These are phyloP conservation scores for Galeopsomyia nigrocyanea DNA, from an alignment of 2,888 invertebrate genomes.

Conservation along the genomic window DNA sequence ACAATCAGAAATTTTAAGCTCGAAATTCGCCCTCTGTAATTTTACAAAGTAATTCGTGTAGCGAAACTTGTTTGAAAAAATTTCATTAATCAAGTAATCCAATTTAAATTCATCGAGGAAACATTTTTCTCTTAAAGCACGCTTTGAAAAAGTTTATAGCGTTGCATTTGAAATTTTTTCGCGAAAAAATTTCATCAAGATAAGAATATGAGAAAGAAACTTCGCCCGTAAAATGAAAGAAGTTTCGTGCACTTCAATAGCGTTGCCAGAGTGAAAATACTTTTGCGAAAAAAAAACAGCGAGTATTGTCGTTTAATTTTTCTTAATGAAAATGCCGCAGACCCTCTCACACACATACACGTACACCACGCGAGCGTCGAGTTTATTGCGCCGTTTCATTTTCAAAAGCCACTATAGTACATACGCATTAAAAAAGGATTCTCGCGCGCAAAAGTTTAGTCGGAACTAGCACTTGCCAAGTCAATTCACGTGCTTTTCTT, in stretches of 20 bases:
- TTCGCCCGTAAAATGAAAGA: too few species aligned
- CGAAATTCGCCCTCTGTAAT: too few species aligned
- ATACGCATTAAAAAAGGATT: background rate
- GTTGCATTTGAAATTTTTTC: too few species aligned
- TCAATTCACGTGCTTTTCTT: constrained; percentile 16
- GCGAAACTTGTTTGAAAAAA: too few species aligned
- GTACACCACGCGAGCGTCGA: background rate
- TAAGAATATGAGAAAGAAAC: too few species aligned
- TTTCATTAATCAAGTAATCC: too few species aligned
- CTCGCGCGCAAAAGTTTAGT: constrained; percentile 18
- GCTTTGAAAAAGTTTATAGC: too few species aligned
- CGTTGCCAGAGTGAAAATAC: constrained; percentile 3
- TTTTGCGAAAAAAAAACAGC: background rate
- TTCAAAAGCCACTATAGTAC: background rate
- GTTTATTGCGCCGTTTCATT: constrained; percentile 22
- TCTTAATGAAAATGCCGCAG: constrained; percentile 17
- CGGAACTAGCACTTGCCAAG: background rate
- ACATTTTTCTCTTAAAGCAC: too few species aligned
- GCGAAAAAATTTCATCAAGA: too few species aligned
- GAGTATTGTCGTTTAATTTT: constrained; percentile 25
- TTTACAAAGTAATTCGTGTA: too few species aligned
- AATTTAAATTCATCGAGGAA: too few species aligned
- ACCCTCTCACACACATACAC: background rate
- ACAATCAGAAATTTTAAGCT: too few species aligned
- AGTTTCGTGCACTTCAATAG: constrained; percentile 1